A percentile compares a stretch with the other conserved stretches of the same genome.
phyloP scores from a whole-genome alignment of 2,888 invertebrate species.

The Xylota segnis region DNA sequence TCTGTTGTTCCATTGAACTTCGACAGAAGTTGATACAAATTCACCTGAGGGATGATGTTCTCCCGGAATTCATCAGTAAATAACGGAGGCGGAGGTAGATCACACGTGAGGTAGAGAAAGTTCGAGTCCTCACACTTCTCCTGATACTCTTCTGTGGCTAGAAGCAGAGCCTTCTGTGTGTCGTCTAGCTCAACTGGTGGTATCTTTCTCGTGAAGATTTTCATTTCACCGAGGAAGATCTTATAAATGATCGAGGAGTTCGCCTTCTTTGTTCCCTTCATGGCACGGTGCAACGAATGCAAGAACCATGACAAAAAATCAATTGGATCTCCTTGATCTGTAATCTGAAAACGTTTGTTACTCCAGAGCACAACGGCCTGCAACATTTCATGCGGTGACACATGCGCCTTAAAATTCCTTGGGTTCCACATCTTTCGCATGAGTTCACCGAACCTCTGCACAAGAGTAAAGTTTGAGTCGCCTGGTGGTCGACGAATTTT shows the following conservation, averaged over 20 bases:
- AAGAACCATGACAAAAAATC: conserved; percentile 99
- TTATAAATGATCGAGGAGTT: conserved; percentile 97
- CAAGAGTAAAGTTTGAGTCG: conserved; percentile 95
- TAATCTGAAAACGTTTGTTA: conserved; percentile 98
- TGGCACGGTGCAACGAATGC: conserved; percentile 96
- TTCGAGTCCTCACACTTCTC: conserved; percentile 95
- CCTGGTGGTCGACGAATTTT: conserved; percentile 96
- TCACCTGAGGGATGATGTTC: conserved; percentile 99
- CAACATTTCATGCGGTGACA: conserved; percentile 99
- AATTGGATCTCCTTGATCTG: conserved; percentile 98
- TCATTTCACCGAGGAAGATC: conserved; percentile 96
- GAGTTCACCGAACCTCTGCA: conserved; percentile 96
- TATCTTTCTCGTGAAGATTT: conserved; percentile 95
- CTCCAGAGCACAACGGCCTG: conserved; percentile 99
- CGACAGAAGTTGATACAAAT: conserved; percentile 95
- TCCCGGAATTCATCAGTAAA: conserved; percentile 99
- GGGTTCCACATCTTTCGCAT: conserved; percentile 99
- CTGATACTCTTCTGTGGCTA: conserved; percentile 93
- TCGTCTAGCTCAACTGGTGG: conserved; percentile 97
- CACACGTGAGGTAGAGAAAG: conserved; percentile 98
- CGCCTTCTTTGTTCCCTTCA: conserved; percentile 95
- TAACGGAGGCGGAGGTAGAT: conserved; percentile 97
- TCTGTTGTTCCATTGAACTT: conserved; percentile 98
- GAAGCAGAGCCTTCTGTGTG: conserved; percentile 91
- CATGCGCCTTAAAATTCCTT: conserved; percentile 99